Evolutionary conservation across 2,797 vertebrate species (phyloP), one percentile per base, ranked within the genome.

Genomic region (Melanotaenia trifasciata): DNA sequence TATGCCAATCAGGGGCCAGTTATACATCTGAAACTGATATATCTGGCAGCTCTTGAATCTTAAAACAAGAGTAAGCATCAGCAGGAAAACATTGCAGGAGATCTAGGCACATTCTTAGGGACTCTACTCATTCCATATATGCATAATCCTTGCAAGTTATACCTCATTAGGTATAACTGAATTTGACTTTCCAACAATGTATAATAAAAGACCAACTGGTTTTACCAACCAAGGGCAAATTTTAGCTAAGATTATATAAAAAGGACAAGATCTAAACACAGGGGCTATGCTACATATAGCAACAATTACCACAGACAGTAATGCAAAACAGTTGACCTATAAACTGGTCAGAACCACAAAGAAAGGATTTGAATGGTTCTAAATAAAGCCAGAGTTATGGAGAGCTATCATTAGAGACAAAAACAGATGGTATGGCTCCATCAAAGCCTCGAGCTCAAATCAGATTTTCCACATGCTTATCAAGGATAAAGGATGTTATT

Each of bases 391-490:
- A 63, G 28, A 45, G 0, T 45, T 30, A 20, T 45, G 10, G 13
- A 45, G 24, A 57, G 26, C 51, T 26, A 64, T 45, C n/a, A 4
- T 47, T 16, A 35, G 51, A 33, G 35, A 64, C n/a, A n/a, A 22
- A 47, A 63, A 57, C 69, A 64, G 36, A 71, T 71, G 51, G 60
- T 57, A 26, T 38, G 16, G 47, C 51, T 30, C 12, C 5, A 53
- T 5, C 54, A 56, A 32, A 71, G 59, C 60, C 50, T 30, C 35
- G 16, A 43, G 63, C 12, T 64, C 38, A 56, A 64, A 32, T 32
- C 14, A 16, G 26, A 56, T 56, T 56, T 56, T 32, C 54, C 13
- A 26, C 16, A 56, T 7, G 28, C 32, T 56, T 56, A 56, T 53
- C 24, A 13, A 51, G 12, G 51, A 53, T 26, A 53, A 53, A 26